These are phyloP conservation scores for Agrilus cyanescens DNA, from an alignment of 2,888 invertebrate species.

Conservation along the genomic window DNA sequence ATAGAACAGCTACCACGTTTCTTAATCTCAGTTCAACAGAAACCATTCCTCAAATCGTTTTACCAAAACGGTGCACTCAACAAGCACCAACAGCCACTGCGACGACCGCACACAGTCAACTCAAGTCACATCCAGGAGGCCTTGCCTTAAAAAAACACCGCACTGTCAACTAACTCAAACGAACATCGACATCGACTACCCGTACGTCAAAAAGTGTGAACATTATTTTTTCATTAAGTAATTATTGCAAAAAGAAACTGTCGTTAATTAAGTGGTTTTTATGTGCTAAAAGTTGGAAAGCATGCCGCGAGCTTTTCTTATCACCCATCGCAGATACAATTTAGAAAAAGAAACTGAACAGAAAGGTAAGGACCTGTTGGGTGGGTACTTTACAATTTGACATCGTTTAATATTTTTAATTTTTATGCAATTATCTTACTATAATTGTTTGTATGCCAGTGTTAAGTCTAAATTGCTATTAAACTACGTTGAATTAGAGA, in stretches of 20 bases:
- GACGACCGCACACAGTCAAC: too few relatives aligned
- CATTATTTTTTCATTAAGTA: too few relatives aligned
- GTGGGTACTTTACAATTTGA: not conserved
- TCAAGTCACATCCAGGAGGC: too few relatives aligned
- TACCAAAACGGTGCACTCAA: not conserved
- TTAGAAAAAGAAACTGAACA: conserved; percentile 29
- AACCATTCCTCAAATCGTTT: conserved; percentile 19
- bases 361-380: conserved; percentile 27
- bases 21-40: conserved; percentile 29
- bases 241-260: too few relatives aligned
- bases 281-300: conserved; percentile 10
- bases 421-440: not conserved
- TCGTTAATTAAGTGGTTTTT: not conserved
- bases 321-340: conserved; percentile 48
- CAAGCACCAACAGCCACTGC: too few relatives aligned
- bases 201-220: too few relatives aligned
- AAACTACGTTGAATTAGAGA: not conserved
- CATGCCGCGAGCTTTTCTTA: conserved; percentile 54
- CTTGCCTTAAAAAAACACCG: too few relatives aligned
- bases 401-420: not conserved
- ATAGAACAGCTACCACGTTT: conserved; percentile 36
- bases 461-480: not conserved
- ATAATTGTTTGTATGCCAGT: not conserved
- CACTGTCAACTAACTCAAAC: too few relatives aligned
- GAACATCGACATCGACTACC: not conserved